Evolutionary conservation across 2,888 invertebrate genomes (phyloP).

Genomic region (Pandemis heparana): DNA sequence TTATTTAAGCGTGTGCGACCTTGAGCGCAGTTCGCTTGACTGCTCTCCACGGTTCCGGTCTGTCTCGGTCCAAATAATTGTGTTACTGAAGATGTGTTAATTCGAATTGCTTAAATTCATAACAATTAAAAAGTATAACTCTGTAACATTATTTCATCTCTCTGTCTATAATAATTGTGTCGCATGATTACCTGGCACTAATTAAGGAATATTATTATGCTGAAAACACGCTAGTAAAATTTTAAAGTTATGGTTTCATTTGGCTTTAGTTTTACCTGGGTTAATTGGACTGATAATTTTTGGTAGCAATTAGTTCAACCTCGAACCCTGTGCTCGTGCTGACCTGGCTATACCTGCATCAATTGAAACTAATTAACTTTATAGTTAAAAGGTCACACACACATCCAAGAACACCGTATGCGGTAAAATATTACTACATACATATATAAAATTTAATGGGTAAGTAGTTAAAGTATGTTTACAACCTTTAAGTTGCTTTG

Average conservation of each 20-base stretch:
- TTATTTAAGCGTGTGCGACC: conserved; percentile 66
- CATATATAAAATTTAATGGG: neutral
- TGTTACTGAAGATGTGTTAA: conserved; percentile 64
- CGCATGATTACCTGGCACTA: neutral
- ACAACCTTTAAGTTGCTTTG: conserved; percentile 51
- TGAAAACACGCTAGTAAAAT: neutral
- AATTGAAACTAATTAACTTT: conserved; percentile 75
- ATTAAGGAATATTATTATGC: neutral
- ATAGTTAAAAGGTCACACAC: conserved; percentile 54
- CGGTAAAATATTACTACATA: neutral
- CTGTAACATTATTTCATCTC: neutral
- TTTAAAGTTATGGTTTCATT: neutral
- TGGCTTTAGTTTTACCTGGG: neutral
- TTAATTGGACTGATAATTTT: conserved; percentile 51
- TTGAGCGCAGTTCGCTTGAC: conserved; percentile 68
- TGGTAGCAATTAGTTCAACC: conserved; percentile 68
- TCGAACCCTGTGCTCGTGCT: conserved; percentile 59
- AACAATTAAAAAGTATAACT: conserved; percentile 3
- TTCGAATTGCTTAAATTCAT: conserved; percentile 52
- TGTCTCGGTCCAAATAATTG: conserved; percentile 68
- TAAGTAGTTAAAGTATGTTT: neutral
- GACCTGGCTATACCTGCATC: conserved; percentile 61
- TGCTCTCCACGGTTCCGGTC: conserved; percentile 73
- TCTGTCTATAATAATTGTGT: neutral
- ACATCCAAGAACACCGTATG: neutral